phyloP scores from a whole-genome alignment of 2,888 invertebrate species.

The Drepana falcataria region DNA sequence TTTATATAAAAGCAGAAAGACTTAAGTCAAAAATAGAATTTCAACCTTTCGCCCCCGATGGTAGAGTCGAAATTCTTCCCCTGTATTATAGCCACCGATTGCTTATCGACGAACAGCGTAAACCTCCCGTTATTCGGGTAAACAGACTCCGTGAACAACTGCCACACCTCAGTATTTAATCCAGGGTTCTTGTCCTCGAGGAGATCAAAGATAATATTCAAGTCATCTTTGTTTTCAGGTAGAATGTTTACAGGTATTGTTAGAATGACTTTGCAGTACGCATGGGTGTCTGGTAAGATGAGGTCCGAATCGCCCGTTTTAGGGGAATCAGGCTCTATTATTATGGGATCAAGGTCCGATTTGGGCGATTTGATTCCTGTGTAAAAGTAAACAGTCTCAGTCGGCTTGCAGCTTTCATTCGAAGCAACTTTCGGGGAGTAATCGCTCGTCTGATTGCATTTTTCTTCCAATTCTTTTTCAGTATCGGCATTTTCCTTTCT shows the following conservation, averaged over 20 bases:
- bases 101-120: constrained; percentile 46
- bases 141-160: constrained; percentile 33
- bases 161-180: constrained; percentile 59
- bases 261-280: constrained; percentile 43
- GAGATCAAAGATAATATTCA: constrained; percentile 57
- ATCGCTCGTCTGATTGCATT: neutral
- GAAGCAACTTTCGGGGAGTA: neutral
- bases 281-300: constrained; percentile 19
- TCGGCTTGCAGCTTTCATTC: constrained; percentile 3
- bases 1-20: neutral
- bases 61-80: constrained; percentile 45
- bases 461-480: constrained; percentile 13
- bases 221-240: constrained; percentile 54
- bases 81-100: constrained; percentile 47
- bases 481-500: constrained; percentile 7
- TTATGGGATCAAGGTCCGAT: constrained; percentile 26
- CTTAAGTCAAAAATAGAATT: constrained; percentile 43
- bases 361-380: constrained; percentile 9
- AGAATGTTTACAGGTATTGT: constrained; percentile 51
- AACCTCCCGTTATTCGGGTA: constrained; percentile 53
- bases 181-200: constrained; percentile 65
- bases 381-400: neutral
- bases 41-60: constrained; percentile 53
- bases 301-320: constrained; percentile 15
- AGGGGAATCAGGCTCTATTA: constrained; percentile 24